Conservation (phyloP, 1,140 invertebrate genomes). For the Drosophila repletoides region DNA sequence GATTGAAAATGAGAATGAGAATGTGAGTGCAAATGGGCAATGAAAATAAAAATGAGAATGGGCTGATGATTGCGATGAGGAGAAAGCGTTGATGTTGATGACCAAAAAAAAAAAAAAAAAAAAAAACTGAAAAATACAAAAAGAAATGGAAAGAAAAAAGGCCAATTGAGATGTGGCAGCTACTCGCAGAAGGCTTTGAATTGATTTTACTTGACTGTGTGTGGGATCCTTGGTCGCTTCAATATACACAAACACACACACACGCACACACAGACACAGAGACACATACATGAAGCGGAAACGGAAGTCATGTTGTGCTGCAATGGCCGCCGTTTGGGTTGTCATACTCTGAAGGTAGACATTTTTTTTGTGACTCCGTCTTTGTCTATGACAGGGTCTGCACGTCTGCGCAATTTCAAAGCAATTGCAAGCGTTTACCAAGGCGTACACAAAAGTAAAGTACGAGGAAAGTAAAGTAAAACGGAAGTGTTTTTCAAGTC, state of each 20-base stretch:
- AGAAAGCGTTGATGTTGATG: constrained; percentile 54
- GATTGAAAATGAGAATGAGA: constrained; percentile 7
- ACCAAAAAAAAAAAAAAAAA: too few relatives aligned
- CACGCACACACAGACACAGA: constrained; percentile 3
- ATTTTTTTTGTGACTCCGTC: constrained; percentile 47
- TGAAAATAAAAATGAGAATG: constrained; percentile 13
- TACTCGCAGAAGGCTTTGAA: constrained; percentile 44
- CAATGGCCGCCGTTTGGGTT: constrained; percentile 51
- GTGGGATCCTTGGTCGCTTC: constrained; percentile 3
- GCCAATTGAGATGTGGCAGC: constrained; percentile 45
- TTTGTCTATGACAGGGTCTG: constrained; percentile 22
- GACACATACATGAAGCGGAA: constrained; percentile 25
- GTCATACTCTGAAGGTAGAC: constrained; percentile 54
- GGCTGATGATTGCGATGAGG: constrained; percentile 36
- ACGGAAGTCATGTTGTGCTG: constrained; percentile 75
- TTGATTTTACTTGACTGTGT: constrained; percentile 53
- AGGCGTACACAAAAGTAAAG: constrained; percentile 67
- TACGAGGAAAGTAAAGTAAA: constrained; percentile 50
- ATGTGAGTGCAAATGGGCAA: constrained; percentile 14
- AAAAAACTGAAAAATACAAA: too few relatives aligned
- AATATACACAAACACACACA: neutral
- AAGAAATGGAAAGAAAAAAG: too few relatives aligned
- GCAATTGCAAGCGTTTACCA: constrained; percentile 76
- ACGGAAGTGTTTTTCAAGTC: constrained; percentile 75
- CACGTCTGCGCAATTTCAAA: constrained; percentile 77